Evolutionary conservation across 2,113 vertebrate species (phyloP), one percentile per base, ranked within the genome.

Genomic region (Leptobrachium ailaonicum): DNA sequence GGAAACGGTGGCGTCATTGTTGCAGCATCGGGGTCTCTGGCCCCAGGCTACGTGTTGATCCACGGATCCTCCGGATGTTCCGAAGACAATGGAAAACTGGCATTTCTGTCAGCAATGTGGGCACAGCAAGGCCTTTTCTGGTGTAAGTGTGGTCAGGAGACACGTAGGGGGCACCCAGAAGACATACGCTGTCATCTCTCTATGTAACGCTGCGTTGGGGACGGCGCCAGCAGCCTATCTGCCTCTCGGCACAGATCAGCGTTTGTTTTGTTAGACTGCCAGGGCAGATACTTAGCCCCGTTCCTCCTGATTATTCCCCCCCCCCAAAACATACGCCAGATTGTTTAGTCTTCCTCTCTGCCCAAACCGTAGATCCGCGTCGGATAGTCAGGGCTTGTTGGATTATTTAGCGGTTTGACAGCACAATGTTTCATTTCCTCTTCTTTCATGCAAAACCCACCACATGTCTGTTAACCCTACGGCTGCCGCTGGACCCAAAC

Each of bases 341-440:
- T 86, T 91, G 89, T 91, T 91, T 89, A 89, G 89, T 90, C 91
- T 91, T 84, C 83, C 58, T 83, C 8, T 4, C 47, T 50, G 8
- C 47, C 47, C 47, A 50, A 4, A 60, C 9, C 11, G 56, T 2
- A 60, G 56, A 60, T 60, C 56, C 3, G 88, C 88, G 85, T 83
- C 78, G 84, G 90, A 83, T 87, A 87, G 79, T 84, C 83, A 70
- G 84, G 82, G 77, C 79, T 84, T 83, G 83, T 89, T 86, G 47
- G 76, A 68, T 54, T 79, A 69, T 66, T 85, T 82, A 14, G 82
- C 86, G 83, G 83, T 62, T n/a, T 83, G 83, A 83, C 68, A 87
- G 85, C 85, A 89, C 86, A 88, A 88, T 87, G 83, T 88, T 87
- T 86, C 81, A 80, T 83, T 54, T 54, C 84, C 80, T 82, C 82